phyloP scores from a whole-genome alignment of 2,113 vertebrate genomes.

The Aythya baeri region DNA sequence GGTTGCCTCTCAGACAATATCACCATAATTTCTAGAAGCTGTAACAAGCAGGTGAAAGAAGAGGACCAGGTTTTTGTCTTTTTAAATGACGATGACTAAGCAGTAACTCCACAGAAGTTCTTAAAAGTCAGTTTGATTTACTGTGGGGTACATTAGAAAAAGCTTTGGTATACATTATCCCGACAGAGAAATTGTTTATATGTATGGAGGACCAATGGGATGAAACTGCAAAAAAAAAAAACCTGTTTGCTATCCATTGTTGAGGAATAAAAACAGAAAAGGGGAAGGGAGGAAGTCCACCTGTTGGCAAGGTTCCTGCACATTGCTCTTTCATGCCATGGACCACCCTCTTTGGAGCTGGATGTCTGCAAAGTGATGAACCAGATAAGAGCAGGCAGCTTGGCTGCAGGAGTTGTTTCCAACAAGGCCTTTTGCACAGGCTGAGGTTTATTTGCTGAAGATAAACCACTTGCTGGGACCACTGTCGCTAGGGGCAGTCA shows the following conservation, averaged over 20 bases:
- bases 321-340: rapidly evolving
- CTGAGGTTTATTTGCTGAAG: not conserved
- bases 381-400: not conserved
- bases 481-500: not conserved
- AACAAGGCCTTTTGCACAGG: rapidly evolving
- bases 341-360: not conserved
- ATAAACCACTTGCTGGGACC: not conserved
- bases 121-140: slow-evolving; percentile 40
- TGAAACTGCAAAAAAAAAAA: not conserved
- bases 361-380: not conserved
- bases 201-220: not conserved
- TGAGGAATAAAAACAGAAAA: not conserved
- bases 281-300: rapidly evolving
- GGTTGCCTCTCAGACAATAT: not conserved
- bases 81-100: slow-evolving; percentile 17
- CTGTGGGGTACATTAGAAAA: not conserved
- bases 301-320: not conserved
- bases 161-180: not conserved
- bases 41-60: slow-evolving; percentile 18
- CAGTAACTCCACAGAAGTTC: slow-evolving; percentile 16
- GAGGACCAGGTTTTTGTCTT: not conserved
- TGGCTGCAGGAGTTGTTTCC: not conserved
- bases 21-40: slow-evolving; percentile 11
- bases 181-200: slow-evolving; percentile 7
- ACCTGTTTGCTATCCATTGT: not conserved